Evolutionary conservation across 2,113 vertebrate species (phyloP).

Genomic region (Myotis brandtii): DNA sequence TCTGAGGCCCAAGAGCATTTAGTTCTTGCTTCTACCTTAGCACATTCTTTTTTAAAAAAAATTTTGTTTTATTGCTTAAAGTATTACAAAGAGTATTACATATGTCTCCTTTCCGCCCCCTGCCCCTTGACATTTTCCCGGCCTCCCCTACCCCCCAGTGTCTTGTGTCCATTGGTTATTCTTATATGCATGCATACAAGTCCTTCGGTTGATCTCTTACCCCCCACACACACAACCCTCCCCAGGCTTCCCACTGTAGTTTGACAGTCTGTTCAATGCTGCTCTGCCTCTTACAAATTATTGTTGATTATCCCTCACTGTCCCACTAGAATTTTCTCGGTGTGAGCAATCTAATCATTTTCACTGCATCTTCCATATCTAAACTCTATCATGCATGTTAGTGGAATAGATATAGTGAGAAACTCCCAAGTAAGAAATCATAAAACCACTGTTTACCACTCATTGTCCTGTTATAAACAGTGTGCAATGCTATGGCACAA

Average conservation of each 20-base stretch:
- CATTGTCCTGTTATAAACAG: neutral
- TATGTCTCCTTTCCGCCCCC: no score
- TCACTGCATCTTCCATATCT: neutral
- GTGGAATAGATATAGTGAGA: neutral
- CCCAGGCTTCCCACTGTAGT: no score
- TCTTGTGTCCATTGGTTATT: no score
- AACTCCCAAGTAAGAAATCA: neutral
- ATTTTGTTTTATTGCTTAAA: no score
- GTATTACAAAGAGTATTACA: no score
- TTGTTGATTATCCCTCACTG: neutral
- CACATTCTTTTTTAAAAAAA: neutral
- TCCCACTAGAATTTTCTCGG: neutral
- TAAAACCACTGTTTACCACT: neutral
- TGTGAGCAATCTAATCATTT: neutral
- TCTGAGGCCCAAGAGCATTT: neutral
- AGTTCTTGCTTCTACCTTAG: neutral
- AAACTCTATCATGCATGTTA: neutral
- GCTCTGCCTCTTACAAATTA: neutral
- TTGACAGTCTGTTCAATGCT: no score
- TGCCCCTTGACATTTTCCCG: no score
- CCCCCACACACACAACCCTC: no score
- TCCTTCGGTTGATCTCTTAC: no score
- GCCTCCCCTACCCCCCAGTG: no score
- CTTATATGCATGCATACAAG: no score
- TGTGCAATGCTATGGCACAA: neutral